Base-by-base conservation (phyloP, 2,797 vertebrate genomes). In the Heliangelus exortis region DNA sequence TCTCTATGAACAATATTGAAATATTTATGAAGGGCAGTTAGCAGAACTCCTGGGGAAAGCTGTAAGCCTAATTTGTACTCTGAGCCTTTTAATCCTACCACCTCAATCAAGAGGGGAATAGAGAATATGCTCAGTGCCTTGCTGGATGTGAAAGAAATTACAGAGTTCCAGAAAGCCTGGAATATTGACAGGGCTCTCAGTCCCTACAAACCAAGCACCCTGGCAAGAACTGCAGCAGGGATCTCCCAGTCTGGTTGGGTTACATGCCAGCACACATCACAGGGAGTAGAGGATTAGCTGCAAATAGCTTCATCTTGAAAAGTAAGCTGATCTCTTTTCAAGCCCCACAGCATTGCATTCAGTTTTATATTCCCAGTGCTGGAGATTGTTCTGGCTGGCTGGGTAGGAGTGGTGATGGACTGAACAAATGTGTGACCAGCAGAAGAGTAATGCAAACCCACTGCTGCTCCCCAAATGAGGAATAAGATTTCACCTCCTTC, bases 221-320 rank as follows among this genome's bases (percentile, higher is more conserved):
- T 47, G 73, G 51, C 75, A 78, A 12, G 58, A 80, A 73, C 54
- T 92, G 63, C 62, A 91, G 71, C 73, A 57, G 67, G 48, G 57
- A 74, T 84, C 48, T 84, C 80, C 62, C 67, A 65, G 10, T 54
- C 84, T 77, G 58, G 6, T 26, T 79, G 77, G 67, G 66, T 48
- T 57, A 20, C 55, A 48, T 0, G 8, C 68, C 79, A 78, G 82
- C 76, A 83, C 1, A 5, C 86, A 39, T 10, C 65, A 84, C 81
- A 89, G 59, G 90, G 81, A 76, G 73, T 7, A 57, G 61, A 82
- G 67, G 59, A 93, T 92, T 83, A 90, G 57, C 72, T 93, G 92
- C 61, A 92, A 91, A 93, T 39, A 67, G 29, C 58, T 65, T 69
- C 39, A 22, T 88, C 80, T 66, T 90, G 80, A 75, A 91, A 78